Base-by-base conservation (phyloP, 2,888 invertebrate genomes). In the Frankliniella fusca region DNA sequence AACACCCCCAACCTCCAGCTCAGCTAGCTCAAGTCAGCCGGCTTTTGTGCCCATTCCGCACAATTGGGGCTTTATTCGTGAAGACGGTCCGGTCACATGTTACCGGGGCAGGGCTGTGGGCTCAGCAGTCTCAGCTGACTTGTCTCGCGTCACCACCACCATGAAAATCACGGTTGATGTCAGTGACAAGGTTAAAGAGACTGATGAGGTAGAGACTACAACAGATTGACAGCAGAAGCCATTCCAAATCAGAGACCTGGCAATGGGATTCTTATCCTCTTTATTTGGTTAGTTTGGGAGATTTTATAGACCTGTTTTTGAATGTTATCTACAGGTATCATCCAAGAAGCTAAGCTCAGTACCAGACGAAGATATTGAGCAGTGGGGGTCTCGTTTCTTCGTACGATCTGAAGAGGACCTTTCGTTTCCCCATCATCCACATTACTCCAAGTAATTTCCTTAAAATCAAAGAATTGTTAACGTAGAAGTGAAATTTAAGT, bases 341-440 rank as follows among this genome's bases (percentile, higher is more conserved):
- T 76, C 70, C 70, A 76, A 76, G 27, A 76, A 76, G 27, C 70
- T 76, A 27, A 76, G 70, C 70, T 76, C 70, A 27, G 70, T 27
- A 10, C 23, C 70, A 8, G 70, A 76, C 27, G 70, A 76, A 54
- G 54, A 54, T 76, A 27, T 23, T 12, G 70, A 76, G 12, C 70
- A 76, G 27, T 76, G 70, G 70, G 70, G 70, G 10, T 76, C 70
- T 12, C 70, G 70, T 12, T 76, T 76, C 12, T 27, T 76, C 9
- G 27, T 76, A 27, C 70, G 70, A 76, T 76, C 70, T 27, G 70
- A 76, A 28, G 49, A 50, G 28, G 81, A 81, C 12, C 81, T 79
- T 48, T 54, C 48, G 9, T 18, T 38, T 2, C 48, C 70, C 1
- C 48, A 48, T 27, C 48, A 65, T 65, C 61, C 70, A 70, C 61